Evolutionary conservation across 35 echinoderm and acorn worm species (phyloP).

Genomic region (Nesometra sesokonis): DNA sequence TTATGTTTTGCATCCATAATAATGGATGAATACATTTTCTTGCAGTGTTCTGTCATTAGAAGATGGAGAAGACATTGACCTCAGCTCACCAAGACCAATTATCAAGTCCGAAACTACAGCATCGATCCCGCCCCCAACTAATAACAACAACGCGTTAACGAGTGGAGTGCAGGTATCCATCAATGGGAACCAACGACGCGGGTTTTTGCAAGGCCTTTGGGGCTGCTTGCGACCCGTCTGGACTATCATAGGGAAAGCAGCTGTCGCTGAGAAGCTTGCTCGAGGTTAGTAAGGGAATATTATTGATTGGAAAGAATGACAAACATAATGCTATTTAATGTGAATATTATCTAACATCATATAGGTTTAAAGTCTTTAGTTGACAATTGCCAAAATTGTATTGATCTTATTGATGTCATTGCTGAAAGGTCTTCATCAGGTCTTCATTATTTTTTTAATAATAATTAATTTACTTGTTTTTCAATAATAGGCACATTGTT

Average conservation of each 20-base stretch:
- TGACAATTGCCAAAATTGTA: too few species aligned
- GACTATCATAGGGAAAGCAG: conserved; percentile 82
- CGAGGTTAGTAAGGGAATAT: conserved; percentile 1
- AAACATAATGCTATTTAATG: not conserved
- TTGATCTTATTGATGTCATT: too few species aligned
- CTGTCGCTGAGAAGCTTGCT: conserved; percentile 64
- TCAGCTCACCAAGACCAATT: conserved; percentile 57
- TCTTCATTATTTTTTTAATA: too few species aligned
- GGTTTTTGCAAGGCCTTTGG: conserved; percentile 77
- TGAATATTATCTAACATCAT: too few species aligned
- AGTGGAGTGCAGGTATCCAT: not conserved
- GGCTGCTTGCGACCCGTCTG: conserved; percentile 86
- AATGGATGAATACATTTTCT: not conserved
- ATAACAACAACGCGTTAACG: conserved; percentile 26
- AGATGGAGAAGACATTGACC: conserved; percentile 76
- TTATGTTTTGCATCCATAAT: too few species aligned
- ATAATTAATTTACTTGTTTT: too few species aligned
- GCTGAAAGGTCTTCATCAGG: too few species aligned
- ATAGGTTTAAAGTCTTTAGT: too few species aligned
- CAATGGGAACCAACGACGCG: conserved; percentile 55
- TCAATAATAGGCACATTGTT: too few species aligned
- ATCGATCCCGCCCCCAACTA: conserved; percentile 14
- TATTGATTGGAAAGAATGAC: not conserved
- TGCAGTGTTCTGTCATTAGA: conserved; percentile 72
- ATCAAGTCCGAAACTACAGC: conserved; percentile 51